Conservation (phyloP, 2,113 vertebrate genomes). For the Bubalus kerabau region DNA sequence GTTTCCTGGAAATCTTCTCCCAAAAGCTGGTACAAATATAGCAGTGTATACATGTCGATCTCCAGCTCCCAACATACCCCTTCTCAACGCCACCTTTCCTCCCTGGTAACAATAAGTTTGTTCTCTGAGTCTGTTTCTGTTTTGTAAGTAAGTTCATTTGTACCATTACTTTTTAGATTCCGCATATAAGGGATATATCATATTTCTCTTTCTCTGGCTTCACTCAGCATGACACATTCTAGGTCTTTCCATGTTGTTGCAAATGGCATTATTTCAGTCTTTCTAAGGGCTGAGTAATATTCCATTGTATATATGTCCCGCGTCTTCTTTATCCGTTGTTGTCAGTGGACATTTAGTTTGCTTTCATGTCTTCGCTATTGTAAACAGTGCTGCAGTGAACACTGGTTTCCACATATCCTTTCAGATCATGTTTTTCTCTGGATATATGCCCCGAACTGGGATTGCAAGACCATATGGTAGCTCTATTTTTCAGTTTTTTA, state of each 20-base stretch:
- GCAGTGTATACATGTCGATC: neutral
- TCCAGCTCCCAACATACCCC: neutral
- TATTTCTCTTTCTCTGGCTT: neutral
- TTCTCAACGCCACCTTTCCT: neutral
- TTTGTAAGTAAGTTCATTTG: neutral
- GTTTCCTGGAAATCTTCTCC: neutral
- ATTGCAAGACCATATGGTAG: neutral
- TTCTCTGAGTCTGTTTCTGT: neutral
- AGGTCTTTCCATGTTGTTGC: neutral
- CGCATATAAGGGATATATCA: neutral
- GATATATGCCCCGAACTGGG: neutral
- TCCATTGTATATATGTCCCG: neutral
- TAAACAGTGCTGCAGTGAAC: neutral
- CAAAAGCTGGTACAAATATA: neutral
- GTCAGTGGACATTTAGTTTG: neutral
- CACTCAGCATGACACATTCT: neutral
- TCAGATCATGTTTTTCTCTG: neutral
- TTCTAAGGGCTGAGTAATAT: neutral
- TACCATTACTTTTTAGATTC: neutral
- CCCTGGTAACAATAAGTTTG: neutral
- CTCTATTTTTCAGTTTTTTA: neutral
- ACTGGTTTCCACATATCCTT: neutral
- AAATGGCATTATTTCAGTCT: neutral
- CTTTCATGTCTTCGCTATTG: neutral
- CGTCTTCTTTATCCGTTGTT: neutral